Evolutionary conservation across 1,140 invertebrate genomes (phyloP).

Genomic region (Spodoptera litura): DNA sequence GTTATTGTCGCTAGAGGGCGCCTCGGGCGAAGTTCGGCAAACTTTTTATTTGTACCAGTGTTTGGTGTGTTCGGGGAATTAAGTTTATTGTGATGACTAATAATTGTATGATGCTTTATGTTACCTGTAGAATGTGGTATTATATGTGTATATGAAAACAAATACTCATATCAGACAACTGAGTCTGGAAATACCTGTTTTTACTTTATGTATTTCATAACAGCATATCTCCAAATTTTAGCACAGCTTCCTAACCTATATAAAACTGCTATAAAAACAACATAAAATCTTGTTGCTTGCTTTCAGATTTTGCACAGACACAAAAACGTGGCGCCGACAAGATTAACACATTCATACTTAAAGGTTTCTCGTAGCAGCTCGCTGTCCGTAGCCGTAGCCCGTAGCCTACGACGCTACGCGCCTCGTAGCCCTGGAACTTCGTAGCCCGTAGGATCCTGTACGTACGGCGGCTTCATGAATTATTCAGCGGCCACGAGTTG

Average conservation of each 20-base stretch:
- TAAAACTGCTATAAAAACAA: neutral
- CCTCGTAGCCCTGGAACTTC: neutral
- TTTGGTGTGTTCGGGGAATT: slow-evolving; percentile 15
- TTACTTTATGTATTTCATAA: no score
- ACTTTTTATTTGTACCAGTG: slow-evolving; percentile 27
- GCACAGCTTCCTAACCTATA: neutral
- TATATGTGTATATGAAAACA: neutral
- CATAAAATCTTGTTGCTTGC: neutral
- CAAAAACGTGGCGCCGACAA: slow-evolving; percentile 3
- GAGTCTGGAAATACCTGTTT: no score
- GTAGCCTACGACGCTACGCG: slow-evolving; percentile 3
- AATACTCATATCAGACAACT: no score
- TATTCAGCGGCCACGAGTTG: slow-evolving; percentile 32
- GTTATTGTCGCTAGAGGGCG: slow-evolving; percentile 20
- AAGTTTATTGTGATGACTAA: slow-evolving; percentile 13
- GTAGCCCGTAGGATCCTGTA: slow-evolving; percentile 17
- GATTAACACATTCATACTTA: slow-evolving; percentile 32
- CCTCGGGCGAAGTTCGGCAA: slow-evolving; percentile 14
- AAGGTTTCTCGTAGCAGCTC: slow-evolving; percentile 15
- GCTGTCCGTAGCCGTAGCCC: slow-evolving; percentile 10
- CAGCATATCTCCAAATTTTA: neutral
- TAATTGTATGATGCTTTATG: neutral
- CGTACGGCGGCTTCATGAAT: slow-evolving; percentile 24
- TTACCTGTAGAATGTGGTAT: neutral
- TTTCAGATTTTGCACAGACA: neutral